A percentile compares a stretch with the other conserved stretches of the same genome.
phyloP scores from a whole-genome alignment of 64 coral and sea anemone genomes.

The Porites lutea region DNA sequence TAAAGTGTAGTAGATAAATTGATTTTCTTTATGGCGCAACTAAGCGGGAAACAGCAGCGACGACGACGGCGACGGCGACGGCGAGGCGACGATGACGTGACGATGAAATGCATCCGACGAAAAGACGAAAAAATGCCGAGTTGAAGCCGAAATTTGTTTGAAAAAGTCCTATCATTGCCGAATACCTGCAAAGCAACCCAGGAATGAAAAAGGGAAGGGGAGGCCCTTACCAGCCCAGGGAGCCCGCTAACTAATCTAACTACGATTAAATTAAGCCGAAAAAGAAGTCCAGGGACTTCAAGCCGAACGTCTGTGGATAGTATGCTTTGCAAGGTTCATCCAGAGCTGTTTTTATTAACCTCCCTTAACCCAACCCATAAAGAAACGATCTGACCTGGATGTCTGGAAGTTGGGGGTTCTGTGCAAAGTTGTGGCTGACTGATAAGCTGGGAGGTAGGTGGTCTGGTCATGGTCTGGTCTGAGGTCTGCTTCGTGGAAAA shows the following conservation, averaged over 20 bases:
- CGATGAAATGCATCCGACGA: not conserved
- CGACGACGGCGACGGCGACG: not conserved
- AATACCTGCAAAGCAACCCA: conserved; percentile 18
- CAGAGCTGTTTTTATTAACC: conserved; percentile 17
- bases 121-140: not conserved
- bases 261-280: conserved; percentile 6
- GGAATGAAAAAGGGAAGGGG: not conserved
- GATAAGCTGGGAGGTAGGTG: no score
- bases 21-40: not conserved
- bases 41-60: not conserved
- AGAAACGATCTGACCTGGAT: not conserved
- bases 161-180: not conserved
- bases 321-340: conserved; percentile 36
- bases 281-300: not conserved
- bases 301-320: conserved; percentile 7
- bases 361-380: conserved; percentile 5
- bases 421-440: no score
- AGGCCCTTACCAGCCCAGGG: not conserved
- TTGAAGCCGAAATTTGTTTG: not conserved
- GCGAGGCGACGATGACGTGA: not conserved
- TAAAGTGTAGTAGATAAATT: conserved; percentile 10
- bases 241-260: not conserved
- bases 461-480: no score
- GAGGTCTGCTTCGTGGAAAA: no score
- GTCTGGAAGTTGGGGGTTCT: no score